Evolutionary conservation across 1,140 invertebrate genomes (phyloP).

Genomic region (Philaenus spumarius): DNA sequence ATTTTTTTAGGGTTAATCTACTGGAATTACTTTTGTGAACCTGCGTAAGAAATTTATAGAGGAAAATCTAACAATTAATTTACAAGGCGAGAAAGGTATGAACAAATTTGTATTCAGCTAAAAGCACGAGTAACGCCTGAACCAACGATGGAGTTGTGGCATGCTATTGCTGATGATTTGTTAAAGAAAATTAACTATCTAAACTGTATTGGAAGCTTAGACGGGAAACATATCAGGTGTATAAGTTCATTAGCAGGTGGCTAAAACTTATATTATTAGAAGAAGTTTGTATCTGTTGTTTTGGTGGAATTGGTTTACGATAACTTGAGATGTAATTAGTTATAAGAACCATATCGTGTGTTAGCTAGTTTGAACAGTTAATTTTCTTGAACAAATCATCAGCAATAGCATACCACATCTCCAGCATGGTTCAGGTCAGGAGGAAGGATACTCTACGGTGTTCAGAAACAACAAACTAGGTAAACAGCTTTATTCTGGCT

Average conservation of each 20-base stretch:
- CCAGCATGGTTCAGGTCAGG: conserved; percentile 38
- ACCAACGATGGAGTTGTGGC: conserved; percentile 8
- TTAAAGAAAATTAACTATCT: conserved; percentile 30
- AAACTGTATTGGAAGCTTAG: conserved; percentile 36
- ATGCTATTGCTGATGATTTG: not conserved
- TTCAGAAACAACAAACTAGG: not conserved
- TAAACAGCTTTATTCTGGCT: not conserved
- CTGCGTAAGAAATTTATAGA: conserved; percentile 18
- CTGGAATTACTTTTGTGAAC: not conserved
- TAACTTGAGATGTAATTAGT: conserved; percentile 38
- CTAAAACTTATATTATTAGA: conserved; percentile 40
- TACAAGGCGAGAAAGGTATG: conserved; percentile 22
- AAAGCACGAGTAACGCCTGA: not conserved
- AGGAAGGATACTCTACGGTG: not conserved
- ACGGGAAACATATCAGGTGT: conserved; percentile 39
- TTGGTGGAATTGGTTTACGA: conserved; percentile 40
- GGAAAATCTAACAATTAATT: conserved; percentile 12
- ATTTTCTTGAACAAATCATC: not conserved
- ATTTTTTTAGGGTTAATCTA: not conserved
- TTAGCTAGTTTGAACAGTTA: conserved; percentile 38
- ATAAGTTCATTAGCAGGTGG: conserved; percentile 37
- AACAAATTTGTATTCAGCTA: conserved; percentile 9
- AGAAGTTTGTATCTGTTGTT: conserved; percentile 38
- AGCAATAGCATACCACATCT: conserved; percentile 24
- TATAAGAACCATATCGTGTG: too few relatives aligned